Evolutionary conservation across 2,888 invertebrate genomes (phyloP).

Genomic region (Macrophya annulata): DNA sequence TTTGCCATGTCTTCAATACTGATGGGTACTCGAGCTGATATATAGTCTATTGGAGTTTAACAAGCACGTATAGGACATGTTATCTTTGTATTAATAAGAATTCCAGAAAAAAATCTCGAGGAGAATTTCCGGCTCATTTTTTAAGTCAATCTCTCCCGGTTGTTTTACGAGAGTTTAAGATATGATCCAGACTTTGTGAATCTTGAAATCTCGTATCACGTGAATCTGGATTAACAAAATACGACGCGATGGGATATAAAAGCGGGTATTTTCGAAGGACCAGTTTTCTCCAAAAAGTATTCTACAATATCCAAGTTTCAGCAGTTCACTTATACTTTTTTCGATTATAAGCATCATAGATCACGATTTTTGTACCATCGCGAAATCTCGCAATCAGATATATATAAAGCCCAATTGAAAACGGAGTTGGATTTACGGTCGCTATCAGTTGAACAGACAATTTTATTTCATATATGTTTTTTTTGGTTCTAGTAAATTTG

Average conservation of each 20-base stretch:
- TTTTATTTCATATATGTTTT: not conserved
- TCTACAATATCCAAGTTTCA: not conserved
- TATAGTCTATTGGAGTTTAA: not conserved
- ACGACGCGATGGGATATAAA: not conserved
- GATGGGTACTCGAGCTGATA: not conserved
- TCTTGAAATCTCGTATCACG: not conserved
- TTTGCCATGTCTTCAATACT: constrained; percentile 7
- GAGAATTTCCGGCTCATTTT: not conserved
- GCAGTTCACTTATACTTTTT: not conserved
- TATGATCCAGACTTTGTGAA: not conserved
- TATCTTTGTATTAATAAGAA: constrained; percentile 20
- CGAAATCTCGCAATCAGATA: not conserved
- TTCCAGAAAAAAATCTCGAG: not conserved
- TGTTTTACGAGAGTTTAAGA: not conserved
- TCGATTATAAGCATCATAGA: no score
- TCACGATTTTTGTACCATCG: not conserved
- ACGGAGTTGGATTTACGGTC: not conserved
- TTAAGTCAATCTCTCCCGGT: not conserved
- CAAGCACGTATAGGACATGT: not conserved
- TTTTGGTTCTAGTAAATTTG: not conserved
- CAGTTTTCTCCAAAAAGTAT: not conserved
- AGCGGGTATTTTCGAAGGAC: not conserved
- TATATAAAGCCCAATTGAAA: not conserved
- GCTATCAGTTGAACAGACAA: not conserved
- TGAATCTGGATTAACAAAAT: constrained; percentile 2